A percentile compares a stretch with the other conserved stretches of the same genome.
Evolutionary conservation across 2,797 vertebrate genomes (phyloP).

Genomic region (Ceryle rudis): DNA sequence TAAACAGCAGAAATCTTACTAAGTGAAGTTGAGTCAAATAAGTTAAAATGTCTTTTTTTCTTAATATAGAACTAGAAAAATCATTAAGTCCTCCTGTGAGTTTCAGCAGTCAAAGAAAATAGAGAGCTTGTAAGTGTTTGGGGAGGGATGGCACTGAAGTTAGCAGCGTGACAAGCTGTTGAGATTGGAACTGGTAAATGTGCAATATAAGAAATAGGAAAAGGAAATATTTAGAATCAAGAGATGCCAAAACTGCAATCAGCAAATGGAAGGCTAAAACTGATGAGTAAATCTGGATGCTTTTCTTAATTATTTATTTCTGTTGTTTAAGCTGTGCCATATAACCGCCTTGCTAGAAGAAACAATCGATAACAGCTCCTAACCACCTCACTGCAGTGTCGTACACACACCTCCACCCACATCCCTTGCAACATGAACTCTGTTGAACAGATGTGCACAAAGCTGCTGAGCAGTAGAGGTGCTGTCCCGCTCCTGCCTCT

Average conservation of each 20-base stretch:
- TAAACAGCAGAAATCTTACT: background rate
- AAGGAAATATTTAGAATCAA: slow-evolving; percentile 37
- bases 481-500: background rate
- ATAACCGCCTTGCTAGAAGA: background rate
- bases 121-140: background rate
- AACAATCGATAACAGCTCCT: background rate
- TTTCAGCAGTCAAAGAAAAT: background rate
- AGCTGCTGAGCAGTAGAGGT: background rate
- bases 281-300: slow-evolving; percentile 47
- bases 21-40: background rate
- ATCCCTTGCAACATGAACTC: fast-evolving
- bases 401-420: background rate
- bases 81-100: background rate
- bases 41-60: background rate
- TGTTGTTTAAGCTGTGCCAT: slow-evolving; percentile 36
- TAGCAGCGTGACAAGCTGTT: background rate
- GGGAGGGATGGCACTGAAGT: background rate
- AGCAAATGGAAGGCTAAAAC: slow-evolving; percentile 66
- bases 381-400: background rate
- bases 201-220: background rate
- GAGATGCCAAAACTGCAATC: slow-evolving; percentile 62
- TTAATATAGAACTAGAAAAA: background rate
- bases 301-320: slow-evolving; percentile 58
- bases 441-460: fast-evolving
- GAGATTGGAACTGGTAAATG: background rate